These are phyloP conservation scores for Poecilia gillii DNA, from an alignment of 2,797 vertebrate genomes.

Conservation along the genomic window DNA sequence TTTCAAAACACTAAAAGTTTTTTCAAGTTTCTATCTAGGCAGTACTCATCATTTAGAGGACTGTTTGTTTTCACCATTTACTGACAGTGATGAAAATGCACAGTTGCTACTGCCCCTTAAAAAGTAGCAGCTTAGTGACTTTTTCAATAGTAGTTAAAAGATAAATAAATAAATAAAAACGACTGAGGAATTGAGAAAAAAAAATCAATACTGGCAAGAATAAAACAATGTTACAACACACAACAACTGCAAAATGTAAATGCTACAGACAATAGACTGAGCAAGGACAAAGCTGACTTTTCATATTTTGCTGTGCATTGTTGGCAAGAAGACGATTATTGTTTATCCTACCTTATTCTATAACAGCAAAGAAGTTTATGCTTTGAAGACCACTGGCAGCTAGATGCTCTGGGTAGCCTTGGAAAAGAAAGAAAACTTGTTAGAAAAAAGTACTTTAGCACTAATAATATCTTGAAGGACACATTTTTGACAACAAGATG, in stretches of 20 bases:
- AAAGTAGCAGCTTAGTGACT: constrained; percentile 54
- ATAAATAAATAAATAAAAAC: constrained; percentile 20
- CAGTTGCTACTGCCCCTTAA: constrained; percentile 57
- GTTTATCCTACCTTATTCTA: constrained; percentile 56
- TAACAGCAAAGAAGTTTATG: constrained; percentile 24
- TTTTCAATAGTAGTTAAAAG: constrained; percentile 30
- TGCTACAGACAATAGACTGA: background rate
- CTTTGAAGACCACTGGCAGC: constrained; percentile 10
- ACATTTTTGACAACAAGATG: background rate
- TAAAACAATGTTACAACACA: constrained; percentile 12
- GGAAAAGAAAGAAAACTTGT: constrained; percentile 27
- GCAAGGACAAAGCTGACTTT: constrained; percentile 8
- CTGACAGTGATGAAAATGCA: constrained; percentile 26
- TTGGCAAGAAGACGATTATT: constrained; percentile 8
- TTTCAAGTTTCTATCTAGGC: constrained; percentile 1
- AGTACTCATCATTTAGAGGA: constrained; percentile 31
- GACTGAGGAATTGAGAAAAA: constrained; percentile 26
- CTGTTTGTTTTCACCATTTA: constrained; percentile 12
- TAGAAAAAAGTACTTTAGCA: background rate
- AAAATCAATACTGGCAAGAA: constrained; percentile 7
- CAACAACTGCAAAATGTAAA: background rate
- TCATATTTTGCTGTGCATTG: constrained; percentile 16
- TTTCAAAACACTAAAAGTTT: no score
- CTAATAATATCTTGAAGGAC: background rate
- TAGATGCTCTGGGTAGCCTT: background rate